Conservation (phyloP, 1,140 invertebrate species). For the Drosophila quadrilineata region DNA sequence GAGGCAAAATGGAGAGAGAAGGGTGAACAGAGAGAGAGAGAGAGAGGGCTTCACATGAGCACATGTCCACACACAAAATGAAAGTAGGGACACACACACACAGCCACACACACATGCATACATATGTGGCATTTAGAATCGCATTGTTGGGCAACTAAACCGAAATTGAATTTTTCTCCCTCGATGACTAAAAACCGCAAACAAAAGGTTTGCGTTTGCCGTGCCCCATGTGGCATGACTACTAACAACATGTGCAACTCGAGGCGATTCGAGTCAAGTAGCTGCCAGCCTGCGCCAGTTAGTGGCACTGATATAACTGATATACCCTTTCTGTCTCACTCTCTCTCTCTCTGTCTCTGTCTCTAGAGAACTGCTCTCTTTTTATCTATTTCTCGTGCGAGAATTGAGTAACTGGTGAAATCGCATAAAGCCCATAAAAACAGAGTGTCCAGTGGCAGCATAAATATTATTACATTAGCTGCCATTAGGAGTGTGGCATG, state of each 20-base stretch:
- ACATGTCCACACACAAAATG: constrained; percentile 24
- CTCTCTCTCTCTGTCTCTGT: not conserved
- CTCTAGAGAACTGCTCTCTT: no score
- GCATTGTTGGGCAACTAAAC: constrained; percentile 77
- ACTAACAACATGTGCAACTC: constrained; percentile 38
- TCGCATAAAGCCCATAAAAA: constrained; percentile 68
- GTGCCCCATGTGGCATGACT: constrained; percentile 62
- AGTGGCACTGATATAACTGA: constrained; percentile 25
- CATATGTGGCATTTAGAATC: constrained; percentile 34
- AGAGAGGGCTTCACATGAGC: constrained; percentile 39
- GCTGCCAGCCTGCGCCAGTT: constrained; percentile 48
- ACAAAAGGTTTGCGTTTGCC: constrained; percentile 79
- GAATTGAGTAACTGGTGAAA: constrained; percentile 74
- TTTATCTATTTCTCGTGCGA: no score
- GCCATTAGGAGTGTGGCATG: constrained; percentile 32
- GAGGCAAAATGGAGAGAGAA: not conserved
- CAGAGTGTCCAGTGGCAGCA: constrained; percentile 67
- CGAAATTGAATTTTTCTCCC: constrained; percentile 80
- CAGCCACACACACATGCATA: constrained; percentile 6
- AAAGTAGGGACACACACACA: constrained; percentile 24
- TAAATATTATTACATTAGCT: constrained; percentile 79
- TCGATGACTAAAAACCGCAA: constrained; percentile 80
- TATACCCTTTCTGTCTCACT: constrained; percentile 34
- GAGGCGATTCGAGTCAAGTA: constrained; percentile 12
- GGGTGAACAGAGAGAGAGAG: no score